phyloP scores from a whole-genome alignment of 2,797 vertebrate genomes.

The Schizothorax lantsangensis region DNA sequence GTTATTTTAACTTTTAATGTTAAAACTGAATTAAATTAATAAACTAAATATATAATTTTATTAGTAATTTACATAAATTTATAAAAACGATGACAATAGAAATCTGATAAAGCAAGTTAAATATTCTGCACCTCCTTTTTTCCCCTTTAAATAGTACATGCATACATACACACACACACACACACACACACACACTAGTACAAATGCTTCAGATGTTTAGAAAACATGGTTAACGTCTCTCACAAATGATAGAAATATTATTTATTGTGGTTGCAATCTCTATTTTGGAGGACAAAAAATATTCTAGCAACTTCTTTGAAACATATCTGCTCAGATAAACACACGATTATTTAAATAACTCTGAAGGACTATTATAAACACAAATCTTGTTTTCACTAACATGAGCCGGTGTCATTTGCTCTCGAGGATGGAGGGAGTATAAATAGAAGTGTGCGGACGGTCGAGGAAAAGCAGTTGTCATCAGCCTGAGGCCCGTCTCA shows the following conservation, averaged over 20 bases:
- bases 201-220: not conserved
- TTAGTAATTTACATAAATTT: no score
- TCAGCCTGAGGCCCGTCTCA: not conserved
- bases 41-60: no score
- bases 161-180: no score
- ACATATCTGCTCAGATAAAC: not conserved
- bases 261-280: slow-evolving; percentile 8
- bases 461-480: slow-evolving; percentile 22
- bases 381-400: not conserved
- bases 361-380: not conserved
- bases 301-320: not conserved
- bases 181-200: no score
- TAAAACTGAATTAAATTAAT: no score
- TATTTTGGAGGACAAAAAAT: slow-evolving; percentile 8
- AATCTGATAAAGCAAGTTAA: no score
- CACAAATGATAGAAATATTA: not conserved
- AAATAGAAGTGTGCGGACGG: slow-evolving; percentile 14
- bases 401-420: not conserved
- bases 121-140: no score
- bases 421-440: slow-evolving; percentile 19
- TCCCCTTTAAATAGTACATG: no score
- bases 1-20: no score
- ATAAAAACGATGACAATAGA: no score
- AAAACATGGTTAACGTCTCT: not conserved
- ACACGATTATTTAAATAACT: not conserved